Base-by-base conservation (phyloP, 37 sponge, comb jelly and placozoan species). In the Bolinopsis microptera region DNA sequence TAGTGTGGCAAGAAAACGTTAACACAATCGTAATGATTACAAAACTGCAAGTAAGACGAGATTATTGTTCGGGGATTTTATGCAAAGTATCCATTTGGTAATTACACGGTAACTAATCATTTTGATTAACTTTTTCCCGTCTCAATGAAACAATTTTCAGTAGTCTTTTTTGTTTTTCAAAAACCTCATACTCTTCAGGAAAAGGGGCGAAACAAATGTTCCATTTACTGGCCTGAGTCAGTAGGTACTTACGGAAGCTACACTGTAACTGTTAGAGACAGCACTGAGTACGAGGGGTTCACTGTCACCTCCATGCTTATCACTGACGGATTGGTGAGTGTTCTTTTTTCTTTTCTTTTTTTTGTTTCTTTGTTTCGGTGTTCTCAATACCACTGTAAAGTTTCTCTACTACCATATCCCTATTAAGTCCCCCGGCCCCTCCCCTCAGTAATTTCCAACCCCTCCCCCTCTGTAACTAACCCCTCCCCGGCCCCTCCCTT, bases 221-320 rank as follows among this genome's bases (percentile, higher is more conserved):
- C 24, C n/a, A 41, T 86, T 1, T 86, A 86, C 67, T 86, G 90
- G 90, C 90, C 90, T 3, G 90, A 86, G 9, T 35, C 90, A 25
- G 90, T 86, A 25, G 90, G 67, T 28, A 41, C 90, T 13, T 86
- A 86, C 67, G 90, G 35, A 21, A 39, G 3, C 1, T 86, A 41
- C 67, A 86, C 90, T 1, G 90, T 86, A 1, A 86, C 90, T 2
- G 61, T 86, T 2, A 35, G 90, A 2, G 90, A 86, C 31, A 86
- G 90, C 25, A 86, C 90, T 8, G 24, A 86, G 30, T 86, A 86
- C 67, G 90, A 86, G 90, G 90, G 90, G 1, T 86, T 86, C 90
- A 86, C 90, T 2, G 90, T 86, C 61, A 86, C 90, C 41, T 86
- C 90, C 90, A 86, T 86, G 90, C 61, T 86, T 21, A 41, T 86